These are phyloP conservation scores for Bradypus variegatus DNA, from an alignment of 2,797 vertebrate genomes.

Conservation along the genomic window DNA sequence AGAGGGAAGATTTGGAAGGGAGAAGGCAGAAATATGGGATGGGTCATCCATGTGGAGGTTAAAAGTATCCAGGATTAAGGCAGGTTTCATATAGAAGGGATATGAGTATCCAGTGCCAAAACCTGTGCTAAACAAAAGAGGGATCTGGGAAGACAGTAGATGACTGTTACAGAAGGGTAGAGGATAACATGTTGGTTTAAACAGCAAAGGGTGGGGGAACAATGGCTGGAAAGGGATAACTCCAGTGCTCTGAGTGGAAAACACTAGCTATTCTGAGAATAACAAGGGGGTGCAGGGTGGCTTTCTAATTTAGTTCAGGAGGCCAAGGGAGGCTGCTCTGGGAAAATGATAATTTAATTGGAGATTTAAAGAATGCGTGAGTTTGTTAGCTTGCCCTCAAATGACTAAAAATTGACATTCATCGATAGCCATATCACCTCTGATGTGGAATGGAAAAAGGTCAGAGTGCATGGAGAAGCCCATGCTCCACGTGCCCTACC, in stretches of 20 bases:
- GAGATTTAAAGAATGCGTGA: not conserved
- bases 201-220: not conserved
- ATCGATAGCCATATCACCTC: not conserved
- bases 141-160: not conserved
- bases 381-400: not conserved
- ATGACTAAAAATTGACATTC: not conserved
- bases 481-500: not conserved
- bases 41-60: not conserved
- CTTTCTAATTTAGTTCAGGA: not conserved
- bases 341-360: not conserved
- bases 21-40: not conserved
- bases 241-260: not conserved
- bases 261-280: not conserved
- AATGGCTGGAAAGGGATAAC: not conserved
- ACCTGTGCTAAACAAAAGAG: rapidly evolving
- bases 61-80: not conserved
- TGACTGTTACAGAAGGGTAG: not conserved
- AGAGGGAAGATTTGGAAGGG: not conserved
- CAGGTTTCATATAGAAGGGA: not conserved
- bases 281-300: not conserved
- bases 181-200: not conserved
- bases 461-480: not conserved
- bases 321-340: not conserved
- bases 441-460: not conserved
- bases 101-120: not conserved